Evolutionary conservation across 2,113 vertebrate species (phyloP).

Genomic region (Ellobius talpinus): DNA sequence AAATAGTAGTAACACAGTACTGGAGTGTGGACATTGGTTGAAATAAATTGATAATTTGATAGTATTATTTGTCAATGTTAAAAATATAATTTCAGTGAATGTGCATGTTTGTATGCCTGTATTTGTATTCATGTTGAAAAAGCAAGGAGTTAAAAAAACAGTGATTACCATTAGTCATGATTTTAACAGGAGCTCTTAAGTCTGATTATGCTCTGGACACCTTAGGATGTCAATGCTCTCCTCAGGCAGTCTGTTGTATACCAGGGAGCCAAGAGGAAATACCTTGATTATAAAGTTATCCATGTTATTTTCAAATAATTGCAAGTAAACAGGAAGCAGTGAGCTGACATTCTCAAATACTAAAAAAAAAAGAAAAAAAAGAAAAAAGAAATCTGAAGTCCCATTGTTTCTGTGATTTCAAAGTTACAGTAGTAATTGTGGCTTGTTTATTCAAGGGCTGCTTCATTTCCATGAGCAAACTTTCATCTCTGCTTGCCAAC

Average conservation of each 20-base stretch:
- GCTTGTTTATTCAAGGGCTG: constrained; percentile 67
- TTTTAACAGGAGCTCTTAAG: constrained; percentile 90
- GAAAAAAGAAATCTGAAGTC: constrained; percentile 14
- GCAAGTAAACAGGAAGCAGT: constrained; percentile 88
- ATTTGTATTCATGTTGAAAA: constrained; percentile 81
- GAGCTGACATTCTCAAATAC: constrained; percentile 85
- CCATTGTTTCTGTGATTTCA: constrained; percentile 83
- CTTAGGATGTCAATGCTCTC: constrained; percentile 89
- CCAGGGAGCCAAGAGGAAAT: constrained; percentile 90
- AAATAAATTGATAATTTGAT: constrained; percentile 43
- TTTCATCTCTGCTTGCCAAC: constrained; percentile 67
- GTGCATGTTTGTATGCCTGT: constrained; percentile 46
- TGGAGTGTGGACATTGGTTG: background rate
- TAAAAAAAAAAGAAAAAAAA: constrained; percentile 71
- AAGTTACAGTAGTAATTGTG: constrained; percentile 78
- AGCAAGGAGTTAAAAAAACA: constrained; percentile 61
- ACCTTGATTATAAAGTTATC: constrained; percentile 91
- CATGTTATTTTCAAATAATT: constrained; percentile 92
- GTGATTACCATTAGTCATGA: constrained; percentile 89
- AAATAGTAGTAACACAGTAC: background rate
- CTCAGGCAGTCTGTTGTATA: constrained; percentile 89
- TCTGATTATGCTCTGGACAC: constrained; percentile 90
- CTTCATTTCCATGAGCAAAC: constrained; percentile 69
- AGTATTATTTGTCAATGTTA: constrained; percentile 52
- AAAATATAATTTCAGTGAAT: constrained; percentile 65